A percentile compares a stretch with the other conserved stretches of the same genome.
These are phyloP conservation scores for Ditylenchus dipsaci DNA, from an alignment of 1,140 invertebrate species.

Conservation along the genomic window DNA sequence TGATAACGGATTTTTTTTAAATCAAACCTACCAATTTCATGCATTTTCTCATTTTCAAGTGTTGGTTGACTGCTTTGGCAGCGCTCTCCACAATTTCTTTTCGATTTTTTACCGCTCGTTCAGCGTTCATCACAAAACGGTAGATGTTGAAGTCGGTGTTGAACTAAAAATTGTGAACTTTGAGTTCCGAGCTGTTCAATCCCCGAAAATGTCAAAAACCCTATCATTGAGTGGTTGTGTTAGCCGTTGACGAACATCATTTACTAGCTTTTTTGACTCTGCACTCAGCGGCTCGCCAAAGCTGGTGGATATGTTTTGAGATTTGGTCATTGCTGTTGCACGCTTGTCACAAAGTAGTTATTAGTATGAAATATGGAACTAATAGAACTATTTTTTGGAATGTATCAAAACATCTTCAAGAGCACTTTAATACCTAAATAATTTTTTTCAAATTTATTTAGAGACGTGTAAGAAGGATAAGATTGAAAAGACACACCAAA, in stretches of 20 bases:
- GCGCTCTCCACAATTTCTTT: slow-evolving; percentile 52
- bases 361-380: no score
- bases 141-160: slow-evolving; percentile 58
- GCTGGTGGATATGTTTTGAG: slow-evolving; percentile 15
- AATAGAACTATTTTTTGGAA: no score
- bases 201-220: slow-evolving; percentile 18
- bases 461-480: no score
- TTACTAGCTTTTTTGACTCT: slow-evolving; percentile 54
- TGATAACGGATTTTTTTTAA: background rate
- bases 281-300: slow-evolving; percentile 49
- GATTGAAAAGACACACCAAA: no score
- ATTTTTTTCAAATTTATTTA: no score
- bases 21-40: slow-evolving; percentile 42
- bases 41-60: slow-evolving; percentile 51
- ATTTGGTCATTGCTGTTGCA: background rate
- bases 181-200: background rate
- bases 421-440: no score
- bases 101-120: slow-evolving; percentile 39
- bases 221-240: slow-evolving; percentile 50
- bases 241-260: slow-evolving; percentile 50
- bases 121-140: slow-evolving; percentile 52
- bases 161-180: slow-evolving; percentile 39
- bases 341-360: no score
- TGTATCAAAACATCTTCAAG: no score
- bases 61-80: slow-evolving; percentile 48